Evolutionary conservation across 2,113 vertebrate genomes (phyloP).

Genomic region (Eudyptes chrysolophus): DNA sequence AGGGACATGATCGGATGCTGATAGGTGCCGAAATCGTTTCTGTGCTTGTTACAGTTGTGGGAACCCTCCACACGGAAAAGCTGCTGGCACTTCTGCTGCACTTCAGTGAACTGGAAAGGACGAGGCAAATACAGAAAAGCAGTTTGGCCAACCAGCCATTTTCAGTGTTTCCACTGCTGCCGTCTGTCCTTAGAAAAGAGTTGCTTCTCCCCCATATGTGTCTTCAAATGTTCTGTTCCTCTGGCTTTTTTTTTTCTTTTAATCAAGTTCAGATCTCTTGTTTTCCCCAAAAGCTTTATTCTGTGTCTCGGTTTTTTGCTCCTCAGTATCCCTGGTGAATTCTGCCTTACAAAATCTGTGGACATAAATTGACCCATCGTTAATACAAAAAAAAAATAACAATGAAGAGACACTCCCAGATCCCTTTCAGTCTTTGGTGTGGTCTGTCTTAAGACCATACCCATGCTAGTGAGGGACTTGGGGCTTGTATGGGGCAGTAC

Average conservation of each 20-base stretch:
- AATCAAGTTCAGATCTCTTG: constrained; percentile 52
- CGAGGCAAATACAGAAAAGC: not conserved
- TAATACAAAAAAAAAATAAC: constrained; percentile 46
- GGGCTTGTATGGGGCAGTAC: not conserved
- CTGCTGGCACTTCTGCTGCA: not conserved
- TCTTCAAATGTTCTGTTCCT: constrained; percentile 29
- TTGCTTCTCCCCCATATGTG: not conserved
- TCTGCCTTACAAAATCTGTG: constrained; percentile 35
- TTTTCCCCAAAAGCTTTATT: constrained; percentile 50
- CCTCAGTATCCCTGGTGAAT: constrained; percentile 49
- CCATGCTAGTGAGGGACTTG: not conserved
- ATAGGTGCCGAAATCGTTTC: accelerated
- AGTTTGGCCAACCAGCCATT: not conserved
- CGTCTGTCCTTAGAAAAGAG: constrained; percentile 28
- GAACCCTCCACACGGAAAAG: not conserved
- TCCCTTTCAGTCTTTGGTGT: constrained; percentile 37
- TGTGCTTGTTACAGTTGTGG: not conserved
- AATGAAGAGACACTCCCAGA: constrained; percentile 54
- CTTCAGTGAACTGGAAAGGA: not conserved
- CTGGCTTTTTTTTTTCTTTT: not conserved
- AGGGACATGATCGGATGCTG: not conserved
- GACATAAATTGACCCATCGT: constrained; percentile 34
- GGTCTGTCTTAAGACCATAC: constrained; percentile 6
- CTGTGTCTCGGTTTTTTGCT: constrained; percentile 12
- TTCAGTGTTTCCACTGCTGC: not conserved